A percentile compares a stretch with the other conserved stretches of the same genome.
Conservation (phyloP, 2,113 vertebrate species). For the Nycticryphes semicollaris region DNA sequence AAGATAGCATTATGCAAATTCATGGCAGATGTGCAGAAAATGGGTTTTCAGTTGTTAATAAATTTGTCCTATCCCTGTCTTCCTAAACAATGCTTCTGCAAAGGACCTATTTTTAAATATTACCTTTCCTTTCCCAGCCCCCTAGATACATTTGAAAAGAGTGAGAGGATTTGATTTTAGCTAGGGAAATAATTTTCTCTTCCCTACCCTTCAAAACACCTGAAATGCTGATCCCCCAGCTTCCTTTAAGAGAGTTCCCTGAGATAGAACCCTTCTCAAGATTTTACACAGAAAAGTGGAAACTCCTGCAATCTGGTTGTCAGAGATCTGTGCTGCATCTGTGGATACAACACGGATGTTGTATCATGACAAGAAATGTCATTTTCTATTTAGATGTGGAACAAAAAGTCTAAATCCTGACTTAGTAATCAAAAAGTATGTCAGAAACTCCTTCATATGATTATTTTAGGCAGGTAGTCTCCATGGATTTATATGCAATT, state of each 20-base stretch:
- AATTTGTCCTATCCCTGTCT: neutral
- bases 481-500: neutral
- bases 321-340: neutral
- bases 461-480: neutral
- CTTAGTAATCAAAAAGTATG: neutral
- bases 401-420: neutral
- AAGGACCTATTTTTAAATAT: neutral
- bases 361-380: neutral
- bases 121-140: neutral
- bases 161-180: neutral
- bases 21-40: neutral
- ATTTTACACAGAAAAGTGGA: neutral
- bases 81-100: neutral
- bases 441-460: neutral
- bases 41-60: neutral
- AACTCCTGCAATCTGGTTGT: neutral
- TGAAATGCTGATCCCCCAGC: neutral
- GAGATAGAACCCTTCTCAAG: neutral
- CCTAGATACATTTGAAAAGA: neutral
- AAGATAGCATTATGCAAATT: conserved; percentile 3
- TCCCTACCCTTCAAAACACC: neutral
- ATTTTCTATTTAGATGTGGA: neutral
- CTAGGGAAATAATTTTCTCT: neutral
- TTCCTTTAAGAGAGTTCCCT: neutral
- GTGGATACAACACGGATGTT: neutral